Base-by-base conservation (phyloP, 2,888 invertebrate genomes). In the Mythimna ferrago region DNA sequence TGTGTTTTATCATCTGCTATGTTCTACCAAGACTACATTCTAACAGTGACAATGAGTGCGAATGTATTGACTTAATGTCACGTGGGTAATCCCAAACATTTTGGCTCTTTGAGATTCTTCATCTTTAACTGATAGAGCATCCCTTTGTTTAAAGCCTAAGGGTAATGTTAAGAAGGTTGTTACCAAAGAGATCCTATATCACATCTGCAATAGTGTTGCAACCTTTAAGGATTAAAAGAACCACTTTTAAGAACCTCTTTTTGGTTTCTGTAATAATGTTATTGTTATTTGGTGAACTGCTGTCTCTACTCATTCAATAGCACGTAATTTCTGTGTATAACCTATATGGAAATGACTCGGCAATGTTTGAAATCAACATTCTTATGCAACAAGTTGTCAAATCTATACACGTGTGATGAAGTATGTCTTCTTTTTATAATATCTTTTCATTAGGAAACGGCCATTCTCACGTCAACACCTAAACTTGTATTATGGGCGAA, bases 311-410 rank as follows among this genome's bases (percentile, higher is more conserved):
- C 38, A 16, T 32, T 56, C 21, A 61, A 76, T 66, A 44, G 54
- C 4, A 44, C 7, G 26, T 48, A 76, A 32, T 61, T 56, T 11
- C 41, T 62, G 16, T 16, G 48, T 48, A 48, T 19, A 48, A 21
- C n/a, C 11, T 21, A 14, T 41, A 65, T 21, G 60, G 1, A 11
- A 77, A 26, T 71, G 76, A 78, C 48, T 78, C 60, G 56, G 64
- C 58, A 64, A 6, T 57, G 19, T 44, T 51, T 51, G 38, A 21
- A 78, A 26, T 64, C 51, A 71, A 72, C 26, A 41, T 54, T 5
- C 26, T 61, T 72, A 65, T 60, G 80, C 65, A 79, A 79, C 21
- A 73, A 66, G 32, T 63, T 73, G 53, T 73, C 62, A 58, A 62
- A 63, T 57, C 51, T 9, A 57, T n/a, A 44, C 16, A 62, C 9